phyloP scores from a whole-genome alignment of 2,797 vertebrate genomes.

The Amblyopsis hoosieri region DNA sequence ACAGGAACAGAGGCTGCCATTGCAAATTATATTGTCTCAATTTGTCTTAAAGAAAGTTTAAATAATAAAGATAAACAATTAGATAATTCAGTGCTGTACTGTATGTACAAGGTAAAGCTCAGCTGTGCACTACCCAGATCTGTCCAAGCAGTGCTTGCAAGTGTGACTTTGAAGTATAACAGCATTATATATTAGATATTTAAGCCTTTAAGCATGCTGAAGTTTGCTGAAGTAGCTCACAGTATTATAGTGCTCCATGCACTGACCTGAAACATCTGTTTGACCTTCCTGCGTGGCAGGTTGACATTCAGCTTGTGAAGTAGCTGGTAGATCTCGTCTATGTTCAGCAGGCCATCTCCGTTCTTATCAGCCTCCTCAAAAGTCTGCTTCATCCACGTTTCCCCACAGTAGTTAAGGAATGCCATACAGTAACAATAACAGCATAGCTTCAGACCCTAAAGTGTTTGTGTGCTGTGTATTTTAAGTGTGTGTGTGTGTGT shows the following conservation, averaged over 20 bases:
- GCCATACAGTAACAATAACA: not conserved
- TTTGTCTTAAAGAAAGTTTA: too few species aligned
- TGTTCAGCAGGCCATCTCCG: constrained; percentile 93
- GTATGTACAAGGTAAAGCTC: too few species aligned
- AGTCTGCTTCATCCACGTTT: constrained; percentile 96
- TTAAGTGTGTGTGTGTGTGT: not conserved
- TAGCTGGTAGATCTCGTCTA: constrained; percentile 96
- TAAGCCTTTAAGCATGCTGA: not conserved
- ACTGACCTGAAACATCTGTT: constrained; percentile 98
- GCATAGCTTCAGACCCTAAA: not conserved
- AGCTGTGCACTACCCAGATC: too few species aligned
- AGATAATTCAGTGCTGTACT: too few species aligned
- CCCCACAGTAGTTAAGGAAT: constrained; percentile 80
- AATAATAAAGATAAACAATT: too few species aligned
- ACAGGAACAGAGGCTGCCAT: too few species aligned
- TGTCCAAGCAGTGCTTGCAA: too few species aligned
- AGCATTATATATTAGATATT: not conserved
- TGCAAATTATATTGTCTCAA: too few species aligned
- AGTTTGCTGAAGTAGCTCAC: not conserved
- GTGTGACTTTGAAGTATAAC: not conserved
- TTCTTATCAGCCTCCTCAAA: constrained; percentile 98
- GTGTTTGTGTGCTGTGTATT: not conserved
- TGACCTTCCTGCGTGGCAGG: constrained; percentile 94
- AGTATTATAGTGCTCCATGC: not conserved
- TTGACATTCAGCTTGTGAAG: constrained; percentile 97